Evolutionary conservation across 2,888 invertebrate species (phyloP), one percentile per base, ranked within the genome.

Genomic region (Lamproptera curius): DNA sequence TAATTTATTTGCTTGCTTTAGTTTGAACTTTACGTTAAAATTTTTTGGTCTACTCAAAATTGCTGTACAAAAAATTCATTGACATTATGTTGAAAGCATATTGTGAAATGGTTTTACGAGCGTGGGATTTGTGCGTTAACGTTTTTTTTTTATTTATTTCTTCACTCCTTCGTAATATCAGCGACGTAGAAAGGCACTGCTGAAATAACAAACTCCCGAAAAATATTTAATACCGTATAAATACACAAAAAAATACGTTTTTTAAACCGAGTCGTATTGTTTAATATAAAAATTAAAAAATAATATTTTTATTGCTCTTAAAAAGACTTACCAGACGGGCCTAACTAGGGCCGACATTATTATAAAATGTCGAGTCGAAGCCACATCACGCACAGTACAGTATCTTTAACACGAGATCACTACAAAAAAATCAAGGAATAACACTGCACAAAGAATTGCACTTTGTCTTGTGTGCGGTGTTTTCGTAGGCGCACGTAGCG

Each of bases 331-430:
- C 88, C 88, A 88, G 70, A 87, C 78, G 63, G 88, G 88, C 75
- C 88, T 83, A 71, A 88, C 88, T 62, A 88, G 81, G 57, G 87
- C 80, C 76, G 89, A 89, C 90, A 90, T 90, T 74, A 82, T 85
- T 89, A 89, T 79, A 79, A 78, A 73, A 73, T 68, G 69, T 62
- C 65, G 69, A 66, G 70, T 60, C 59, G 70, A 70, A 66, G 72
- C 78, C 76, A 71, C 85, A 85, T 87, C 73, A 76, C 82, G 74
- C 85, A 86, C 85, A 63, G 70, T 62, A 76, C 70, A 75, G 75
- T 67, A 58, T 68, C 49, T 58, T 53, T 53, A 58, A 56, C 80
- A 78, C 77, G 70, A 55, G 51, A 65, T 67, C 81, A 84, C 82
- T 65, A 49, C 50, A 41, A 40, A 52, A 42, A 53, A 45, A 9